Base-by-base conservation (phyloP, 2,797 vertebrate genomes). In the Florisuga fusca region DNA sequence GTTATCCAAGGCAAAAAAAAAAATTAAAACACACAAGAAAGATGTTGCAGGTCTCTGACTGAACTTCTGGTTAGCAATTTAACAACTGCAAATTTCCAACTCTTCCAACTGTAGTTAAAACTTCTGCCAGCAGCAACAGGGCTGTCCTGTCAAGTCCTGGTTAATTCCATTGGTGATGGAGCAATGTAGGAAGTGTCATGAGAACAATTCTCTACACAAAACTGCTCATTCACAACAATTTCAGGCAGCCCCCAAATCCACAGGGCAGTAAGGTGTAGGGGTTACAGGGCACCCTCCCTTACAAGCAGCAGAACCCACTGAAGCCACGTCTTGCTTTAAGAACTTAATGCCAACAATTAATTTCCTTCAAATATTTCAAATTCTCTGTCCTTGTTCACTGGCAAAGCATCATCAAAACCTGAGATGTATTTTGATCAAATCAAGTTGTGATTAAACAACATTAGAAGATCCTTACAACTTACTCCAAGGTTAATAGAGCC, bases 41-140 rank as follows among this genome's bases (percentile, higher is more conserved):
- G 98, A 97, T 96, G 97, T 95, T 98, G 97, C 98, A 97, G 97
- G 98, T 96, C 98, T 97, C 16, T 55, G 69, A 87, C 91, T 95
- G 88, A 23, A 91, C 87, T 93, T 80, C 25, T 5, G 15, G 68
- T 92, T 95, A 54, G 91, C 23, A 22, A 77, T 93, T 89, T 82
- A 93, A 82, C 64, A 61, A 63, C 15, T 38, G 67, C 64, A 78
- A 38, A 57, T 97, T 85, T 86, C 61, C 84, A 91, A n/a, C 51
- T 79, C 19, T 17, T 22, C 22, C 18, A 74, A 82, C 57, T 41
- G 36, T 3, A 48, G 90, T 7, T 55, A 43, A 33, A 80, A 63
- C 45, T 63, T 81, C 53, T 14, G 43, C 57, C 50, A 20, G 79
- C 57, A 17, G 13, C 61, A 81, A n/a, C 41, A 61, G 58, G 76